These are phyloP conservation scores for Pelecanus crispus DNA, from an alignment of 2,113 vertebrate species.

Conservation along the genomic window DNA sequence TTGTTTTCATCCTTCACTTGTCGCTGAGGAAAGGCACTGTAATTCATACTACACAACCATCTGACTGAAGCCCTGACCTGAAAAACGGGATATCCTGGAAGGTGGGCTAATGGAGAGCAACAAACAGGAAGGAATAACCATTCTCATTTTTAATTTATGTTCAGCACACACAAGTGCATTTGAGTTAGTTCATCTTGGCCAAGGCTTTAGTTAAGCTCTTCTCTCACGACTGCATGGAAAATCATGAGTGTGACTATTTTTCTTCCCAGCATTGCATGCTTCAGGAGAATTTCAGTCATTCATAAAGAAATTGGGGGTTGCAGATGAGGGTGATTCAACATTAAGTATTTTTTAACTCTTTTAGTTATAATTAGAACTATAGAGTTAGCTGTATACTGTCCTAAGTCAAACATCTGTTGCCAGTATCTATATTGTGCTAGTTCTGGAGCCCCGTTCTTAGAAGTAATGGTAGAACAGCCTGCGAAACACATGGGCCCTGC, in stretches of 20 bases:
- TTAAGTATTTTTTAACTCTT: background rate
- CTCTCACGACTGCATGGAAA: background rate
- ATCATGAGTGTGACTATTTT: background rate
- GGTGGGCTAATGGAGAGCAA: background rate
- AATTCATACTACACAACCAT: background rate
- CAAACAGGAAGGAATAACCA: background rate
- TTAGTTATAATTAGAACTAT: background rate
- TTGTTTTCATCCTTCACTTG: background rate
- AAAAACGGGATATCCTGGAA: background rate
- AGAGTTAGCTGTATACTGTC: background rate
- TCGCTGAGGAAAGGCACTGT: background rate
- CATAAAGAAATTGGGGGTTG: background rate
- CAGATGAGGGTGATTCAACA: background rate
- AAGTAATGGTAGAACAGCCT: background rate
- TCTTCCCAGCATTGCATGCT: background rate
- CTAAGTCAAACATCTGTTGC: background rate
- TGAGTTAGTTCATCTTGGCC: background rate
- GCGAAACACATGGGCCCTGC: background rate
- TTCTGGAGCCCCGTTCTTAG: background rate
- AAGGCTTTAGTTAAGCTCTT: background rate
- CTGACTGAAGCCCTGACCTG: background rate
- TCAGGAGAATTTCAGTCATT: background rate
- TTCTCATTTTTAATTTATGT: background rate
- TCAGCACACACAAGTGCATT: background rate
- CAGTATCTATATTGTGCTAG: background rate